These are phyloP conservation scores for Heliconius erato DNA, from an alignment of 2,888 invertebrate genomes.

Conservation along the genomic window DNA sequence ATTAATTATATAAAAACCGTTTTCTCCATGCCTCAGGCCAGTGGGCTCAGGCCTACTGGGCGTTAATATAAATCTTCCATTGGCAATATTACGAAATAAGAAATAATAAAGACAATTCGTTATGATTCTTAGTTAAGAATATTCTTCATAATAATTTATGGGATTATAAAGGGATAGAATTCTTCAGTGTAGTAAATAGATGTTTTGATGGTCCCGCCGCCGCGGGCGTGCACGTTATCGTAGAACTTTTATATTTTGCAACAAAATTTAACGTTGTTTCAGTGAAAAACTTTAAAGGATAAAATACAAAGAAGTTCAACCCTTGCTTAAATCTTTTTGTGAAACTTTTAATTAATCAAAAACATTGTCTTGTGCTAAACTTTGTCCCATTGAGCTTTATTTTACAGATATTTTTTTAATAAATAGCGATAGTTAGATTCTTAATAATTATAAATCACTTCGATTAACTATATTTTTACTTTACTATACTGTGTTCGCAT, in stretches of 20 bases:
- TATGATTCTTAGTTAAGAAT: constrained; percentile 12
- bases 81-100: constrained; percentile 19
- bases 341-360: constrained; percentile 84
- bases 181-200: constrained; percentile 25
- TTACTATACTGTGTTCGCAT: no score
- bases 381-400: constrained; percentile 32
- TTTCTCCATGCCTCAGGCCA: constrained; percentile 6
- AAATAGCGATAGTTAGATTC: constrained; percentile 6
- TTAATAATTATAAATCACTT: not conserved
- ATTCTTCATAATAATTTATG: constrained; percentile 7
- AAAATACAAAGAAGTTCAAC: constrained; percentile 83
- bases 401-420: constrained; percentile 3
- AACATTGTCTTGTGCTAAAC: constrained; percentile 47
- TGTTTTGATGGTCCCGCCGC: constrained; percentile 71
- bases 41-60: not conserved
- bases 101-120: constrained; percentile 10
- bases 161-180: constrained; percentile 21
- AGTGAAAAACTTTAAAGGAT: constrained; percentile 67
- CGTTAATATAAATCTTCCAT: constrained; percentile 3
- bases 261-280: constrained; percentile 26
- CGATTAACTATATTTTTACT: not conserved
- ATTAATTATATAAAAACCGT: constrained; percentile 8
- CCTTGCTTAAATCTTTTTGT: constrained; percentile 78
- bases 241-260: constrained; percentile 83
- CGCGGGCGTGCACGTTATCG: constrained; percentile 82